Evolutionary conservation across 2,797 vertebrate species (phyloP).

Genomic region (Sphenopsis melanotis): DNA sequence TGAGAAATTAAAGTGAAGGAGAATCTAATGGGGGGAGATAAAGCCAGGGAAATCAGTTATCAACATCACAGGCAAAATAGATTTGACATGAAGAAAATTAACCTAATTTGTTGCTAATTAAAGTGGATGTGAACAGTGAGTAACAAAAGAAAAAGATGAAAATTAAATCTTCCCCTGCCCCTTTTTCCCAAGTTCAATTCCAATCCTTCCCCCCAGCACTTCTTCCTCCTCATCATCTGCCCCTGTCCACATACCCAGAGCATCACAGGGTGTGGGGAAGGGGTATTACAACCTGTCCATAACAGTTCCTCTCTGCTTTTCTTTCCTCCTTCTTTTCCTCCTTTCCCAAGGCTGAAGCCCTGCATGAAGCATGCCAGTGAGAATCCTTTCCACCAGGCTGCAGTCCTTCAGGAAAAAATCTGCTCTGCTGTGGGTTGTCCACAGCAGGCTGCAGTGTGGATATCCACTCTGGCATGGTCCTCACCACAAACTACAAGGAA

Average conservation of each 20-base stretch:
- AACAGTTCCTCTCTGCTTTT: neutral
- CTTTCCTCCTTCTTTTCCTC: neutral
- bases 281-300: neutral
- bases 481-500: neutral
- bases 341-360: neutral
- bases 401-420: neutral
- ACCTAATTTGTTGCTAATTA: neutral
- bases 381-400: neutral
- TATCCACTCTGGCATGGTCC: neutral
- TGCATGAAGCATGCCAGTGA: neutral
- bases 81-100: neutral
- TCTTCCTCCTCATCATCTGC: neutral
- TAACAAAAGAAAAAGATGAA: neutral
- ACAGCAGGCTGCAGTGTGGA: neutral
- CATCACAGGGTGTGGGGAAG: neutral
- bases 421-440: accelerated
- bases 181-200: neutral
- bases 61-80: neutral
- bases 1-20: neutral
- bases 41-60: neutral
- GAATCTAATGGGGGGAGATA: neutral
- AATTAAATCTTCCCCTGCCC: neutral
- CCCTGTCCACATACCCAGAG: accelerated
- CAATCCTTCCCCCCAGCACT: neutral
- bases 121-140: neutral